A percentile compares a stretch with the other conserved stretches of the same genome.
Conservation (phyloP, 92 coral and sea anemone genomes). For the Phenganax stokvisi region DNA sequence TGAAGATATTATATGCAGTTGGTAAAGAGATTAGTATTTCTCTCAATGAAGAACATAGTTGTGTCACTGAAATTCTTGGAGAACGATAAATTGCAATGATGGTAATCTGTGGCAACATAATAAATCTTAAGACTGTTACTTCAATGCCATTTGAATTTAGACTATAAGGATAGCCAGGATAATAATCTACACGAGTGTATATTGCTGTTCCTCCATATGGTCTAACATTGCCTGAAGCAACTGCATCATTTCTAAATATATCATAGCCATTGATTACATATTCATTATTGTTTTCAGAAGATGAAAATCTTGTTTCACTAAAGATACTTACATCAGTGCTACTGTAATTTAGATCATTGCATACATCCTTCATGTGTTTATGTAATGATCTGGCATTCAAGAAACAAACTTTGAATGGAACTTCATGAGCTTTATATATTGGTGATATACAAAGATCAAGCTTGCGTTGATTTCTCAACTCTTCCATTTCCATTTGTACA, state of each 20-base stretch:
- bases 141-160: constrained; percentile 32
- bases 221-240: neutral
- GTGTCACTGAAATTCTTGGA: constrained; percentile 6
- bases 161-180: constrained; percentile 37
- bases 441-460: constrained; percentile 34
- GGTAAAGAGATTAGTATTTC: constrained; percentile 4
- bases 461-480: constrained; percentile 28
- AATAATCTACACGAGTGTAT: constrained; percentile 14
- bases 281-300: neutral
- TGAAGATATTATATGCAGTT: constrained; percentile 33
- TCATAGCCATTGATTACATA: constrained; percentile 29
- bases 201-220: constrained; percentile 42
- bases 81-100: too few relatives aligned
- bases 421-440: neutral
- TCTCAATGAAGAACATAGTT: constrained; percentile 27
- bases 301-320: constrained; percentile 12
- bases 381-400: constrained; percentile 42
- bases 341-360: constrained; percentile 21
- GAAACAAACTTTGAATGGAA: constrained; percentile 14
- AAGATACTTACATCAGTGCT: constrained; percentile 32
- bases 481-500: constrained; percentile 21
- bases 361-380: constrained; percentile 39
- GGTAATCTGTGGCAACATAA: too few relatives aligned
- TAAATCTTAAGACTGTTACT: constrained; percentile 4
- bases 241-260: constrained; percentile 22